These are phyloP conservation scores for Campoplex nolae DNA, from an alignment of 2,888 invertebrate species.

Conservation along the genomic window DNA sequence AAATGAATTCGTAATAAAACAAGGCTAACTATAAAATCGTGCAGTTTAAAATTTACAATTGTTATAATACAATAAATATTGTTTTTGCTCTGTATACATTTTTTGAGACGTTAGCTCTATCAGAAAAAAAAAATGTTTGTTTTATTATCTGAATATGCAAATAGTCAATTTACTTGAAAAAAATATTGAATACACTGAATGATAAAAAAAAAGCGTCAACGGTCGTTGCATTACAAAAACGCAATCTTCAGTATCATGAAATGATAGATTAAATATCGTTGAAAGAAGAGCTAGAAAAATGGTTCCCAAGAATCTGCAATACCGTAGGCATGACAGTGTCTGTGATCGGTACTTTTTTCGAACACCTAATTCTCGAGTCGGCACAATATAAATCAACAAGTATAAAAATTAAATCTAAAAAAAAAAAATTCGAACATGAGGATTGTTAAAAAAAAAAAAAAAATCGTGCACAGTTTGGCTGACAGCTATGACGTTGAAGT, in stretches of 20 bases:
- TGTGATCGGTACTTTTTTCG: background rate
- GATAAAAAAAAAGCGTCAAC: background rate
- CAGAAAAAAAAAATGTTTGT: background rate
- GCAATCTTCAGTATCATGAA: background rate
- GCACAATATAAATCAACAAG: conserved; percentile 1
- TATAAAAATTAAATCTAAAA: conserved; percentile 18
- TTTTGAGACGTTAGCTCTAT: background rate
- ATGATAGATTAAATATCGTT: background rate
- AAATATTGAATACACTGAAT: background rate
- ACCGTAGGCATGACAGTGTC: background rate
- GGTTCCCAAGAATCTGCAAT: background rate
- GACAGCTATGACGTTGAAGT: background rate
- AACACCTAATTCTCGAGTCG: background rate
- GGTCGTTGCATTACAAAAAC: background rate
- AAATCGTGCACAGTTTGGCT: background rate
- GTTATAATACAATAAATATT: background rate
- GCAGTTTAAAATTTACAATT: background rate
- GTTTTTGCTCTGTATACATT: too few relatives aligned
- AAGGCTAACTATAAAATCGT: background rate
- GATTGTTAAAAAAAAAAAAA: background rate
- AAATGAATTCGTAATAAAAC: background rate
- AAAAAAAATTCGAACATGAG: background rate
- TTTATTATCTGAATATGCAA: background rate
- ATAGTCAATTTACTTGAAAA: background rate
- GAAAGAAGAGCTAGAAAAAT: background rate